A percentile compares a stretch with the other conserved stretches of the same genome.
Evolutionary conservation across 2,888 invertebrate species (phyloP).

Genomic region (Cepaea hortensis): DNA sequence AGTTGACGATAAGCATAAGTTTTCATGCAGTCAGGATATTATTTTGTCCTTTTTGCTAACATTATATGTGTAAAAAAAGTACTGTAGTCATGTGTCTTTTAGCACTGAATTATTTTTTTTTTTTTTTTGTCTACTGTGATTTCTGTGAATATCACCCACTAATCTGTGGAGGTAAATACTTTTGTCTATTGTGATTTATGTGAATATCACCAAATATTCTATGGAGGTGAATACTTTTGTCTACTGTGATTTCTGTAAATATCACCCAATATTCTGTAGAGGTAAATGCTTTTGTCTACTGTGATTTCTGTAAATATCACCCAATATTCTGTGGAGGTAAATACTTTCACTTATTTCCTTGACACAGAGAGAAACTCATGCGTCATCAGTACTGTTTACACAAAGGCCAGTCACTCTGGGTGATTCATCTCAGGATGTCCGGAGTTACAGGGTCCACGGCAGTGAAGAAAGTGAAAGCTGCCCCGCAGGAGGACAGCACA

Average conservation of each 20-base stretch:
- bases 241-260: too few relatives aligned
- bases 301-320: not conserved
- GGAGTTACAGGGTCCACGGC: conserved; percentile 26
- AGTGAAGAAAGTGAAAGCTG: conserved; percentile 17
- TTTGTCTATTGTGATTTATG: too few relatives aligned
- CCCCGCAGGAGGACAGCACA: not conserved
- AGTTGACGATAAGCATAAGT: too few relatives aligned
- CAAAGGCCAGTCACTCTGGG: conserved; percentile 46
- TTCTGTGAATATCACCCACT: too few relatives aligned
- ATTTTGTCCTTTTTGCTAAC: not conserved
- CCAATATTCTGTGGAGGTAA: not conserved
- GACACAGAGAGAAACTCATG: conserved; percentile 49
- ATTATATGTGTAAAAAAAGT: not conserved
- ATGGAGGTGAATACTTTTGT: too few relatives aligned
- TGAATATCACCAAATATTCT: too few relatives aligned
- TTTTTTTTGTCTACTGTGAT: not conserved
- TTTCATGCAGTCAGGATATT: too few relatives aligned
- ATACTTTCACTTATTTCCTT: not conserved
- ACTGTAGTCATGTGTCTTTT: not conserved
- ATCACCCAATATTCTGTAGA: too few relatives aligned
- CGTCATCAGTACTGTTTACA: conserved; percentile 51
- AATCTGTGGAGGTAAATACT: too few relatives aligned
- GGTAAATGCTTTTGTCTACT: not conserved
- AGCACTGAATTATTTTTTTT: too few relatives aligned
- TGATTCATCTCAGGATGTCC: conserved; percentile 46